A percentile compares a stretch with the other conserved stretches of the same genome.
phyloP scores from a whole-genome alignment of 2,888 invertebrate genomes.

The Leptopilina myrica region DNA sequence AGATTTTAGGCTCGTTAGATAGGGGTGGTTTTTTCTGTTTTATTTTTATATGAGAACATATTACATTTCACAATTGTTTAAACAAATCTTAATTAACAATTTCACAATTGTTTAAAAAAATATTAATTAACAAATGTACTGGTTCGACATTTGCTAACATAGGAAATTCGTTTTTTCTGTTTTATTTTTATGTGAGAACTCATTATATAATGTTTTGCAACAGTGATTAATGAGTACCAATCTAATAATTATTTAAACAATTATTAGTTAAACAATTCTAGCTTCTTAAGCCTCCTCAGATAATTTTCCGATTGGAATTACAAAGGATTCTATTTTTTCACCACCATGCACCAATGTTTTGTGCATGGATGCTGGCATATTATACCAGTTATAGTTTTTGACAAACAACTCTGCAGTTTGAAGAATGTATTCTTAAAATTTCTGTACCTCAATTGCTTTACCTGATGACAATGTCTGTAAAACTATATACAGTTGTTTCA shows the following conservation, averaged over 20 bases:
- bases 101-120: background rate
- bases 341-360: conserved; percentile 44
- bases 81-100: too few species aligned
- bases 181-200: background rate
- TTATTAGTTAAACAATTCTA: background rate
- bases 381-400: conserved; percentile 40
- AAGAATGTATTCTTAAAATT: background rate
- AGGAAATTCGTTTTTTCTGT: background rate
- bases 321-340: conserved; percentile 34
- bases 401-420: background rate
- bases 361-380: conserved; percentile 44
- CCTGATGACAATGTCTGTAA: conserved; percentile 38
- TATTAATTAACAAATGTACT: background rate
- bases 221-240: background rate
- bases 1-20: too few species aligned
- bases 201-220: background rate
- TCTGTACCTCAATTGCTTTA: conserved; percentile 17
- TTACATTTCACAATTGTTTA: background rate
- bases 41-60: too few species aligned
- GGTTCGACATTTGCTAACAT: background rate
- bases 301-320: background rate
- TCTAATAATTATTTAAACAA: too few species aligned
- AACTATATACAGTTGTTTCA: conserved; percentile 30
- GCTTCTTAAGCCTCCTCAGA: background rate
- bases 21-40: too few species aligned